A percentile compares a stretch with the other conserved stretches of the same genome.
These are phyloP conservation scores for Calonectris borealis DNA, from an alignment of 2,113 vertebrate species.

Conservation along the genomic window DNA sequence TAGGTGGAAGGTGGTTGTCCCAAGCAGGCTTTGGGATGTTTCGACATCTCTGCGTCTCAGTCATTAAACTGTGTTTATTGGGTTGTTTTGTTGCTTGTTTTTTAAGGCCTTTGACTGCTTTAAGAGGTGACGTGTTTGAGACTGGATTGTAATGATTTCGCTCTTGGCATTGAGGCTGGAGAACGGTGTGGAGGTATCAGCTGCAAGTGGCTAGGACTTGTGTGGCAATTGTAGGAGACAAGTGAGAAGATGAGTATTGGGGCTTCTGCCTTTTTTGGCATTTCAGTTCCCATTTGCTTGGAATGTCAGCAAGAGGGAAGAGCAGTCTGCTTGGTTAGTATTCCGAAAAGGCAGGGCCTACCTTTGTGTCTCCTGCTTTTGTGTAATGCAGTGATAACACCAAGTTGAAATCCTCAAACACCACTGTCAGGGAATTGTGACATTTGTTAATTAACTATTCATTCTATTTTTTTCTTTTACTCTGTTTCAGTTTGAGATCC, in stretches of 20 bases:
- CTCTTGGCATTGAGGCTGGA: not conserved
- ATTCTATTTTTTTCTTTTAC: not conserved
- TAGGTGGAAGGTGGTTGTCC: not conserved
- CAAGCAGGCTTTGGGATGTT: not conserved
- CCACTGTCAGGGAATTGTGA: accelerated
- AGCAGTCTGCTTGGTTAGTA: not conserved
- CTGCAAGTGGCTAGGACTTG: not conserved
- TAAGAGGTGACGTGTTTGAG: not conserved
- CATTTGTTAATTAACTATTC: not conserved
- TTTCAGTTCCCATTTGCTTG: not conserved
- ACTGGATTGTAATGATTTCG: not conserved
- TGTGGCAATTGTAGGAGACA: not conserved
- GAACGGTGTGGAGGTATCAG: not conserved
- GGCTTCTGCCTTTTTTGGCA: not conserved
- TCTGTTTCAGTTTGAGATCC: not conserved
- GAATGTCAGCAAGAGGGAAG: not conserved
- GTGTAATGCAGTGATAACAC: not conserved
- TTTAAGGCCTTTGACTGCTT: not conserved
- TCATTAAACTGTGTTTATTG: not conserved
- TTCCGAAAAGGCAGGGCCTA: not conserved
- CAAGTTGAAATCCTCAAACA: not conserved
- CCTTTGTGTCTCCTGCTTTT: not conserved
- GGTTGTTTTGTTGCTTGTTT: not conserved
- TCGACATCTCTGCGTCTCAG: accelerated
- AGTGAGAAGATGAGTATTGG: not conserved